Percentiles rank a stretch among this genome's conserved stretches.
These are phyloP conservation scores for Melanotus villosus DNA, from an alignment of 2,888 invertebrate genomes.

Conservation along the genomic window DNA sequence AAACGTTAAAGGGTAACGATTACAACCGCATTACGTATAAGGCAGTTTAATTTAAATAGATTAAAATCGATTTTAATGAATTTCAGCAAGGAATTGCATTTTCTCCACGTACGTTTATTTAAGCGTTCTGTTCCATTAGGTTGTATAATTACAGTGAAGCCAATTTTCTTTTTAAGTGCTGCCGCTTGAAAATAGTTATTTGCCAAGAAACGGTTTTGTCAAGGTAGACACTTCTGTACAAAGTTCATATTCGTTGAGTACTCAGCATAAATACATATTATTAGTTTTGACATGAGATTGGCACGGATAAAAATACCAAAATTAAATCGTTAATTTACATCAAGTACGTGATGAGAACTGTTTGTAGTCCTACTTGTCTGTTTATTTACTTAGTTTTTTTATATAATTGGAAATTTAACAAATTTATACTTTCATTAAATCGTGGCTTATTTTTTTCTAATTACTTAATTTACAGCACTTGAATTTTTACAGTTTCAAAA, in stretches of 20 bases:
- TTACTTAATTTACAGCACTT: too few relatives aligned
- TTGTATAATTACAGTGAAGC: slow-evolving; percentile 17
- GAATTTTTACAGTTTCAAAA: too few relatives aligned
- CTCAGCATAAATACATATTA: slow-evolving; percentile 29
- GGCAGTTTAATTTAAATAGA: too few relatives aligned
- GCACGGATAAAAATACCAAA: slow-evolving; percentile 25
- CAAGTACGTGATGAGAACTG: slow-evolving; percentile 2
- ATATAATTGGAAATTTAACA: too few relatives aligned
- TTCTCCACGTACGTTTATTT: too few relatives aligned
- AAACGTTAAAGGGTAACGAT: slow-evolving; percentile 16
- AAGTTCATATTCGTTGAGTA: slow-evolving; percentile 30
- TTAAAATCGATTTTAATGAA: too few relatives aligned
- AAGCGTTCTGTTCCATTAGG: background rate
- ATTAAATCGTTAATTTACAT: slow-evolving; percentile 33
- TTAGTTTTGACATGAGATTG: slow-evolving; percentile 31
- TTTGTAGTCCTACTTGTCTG: background rate
- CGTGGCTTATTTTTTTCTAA: too few relatives aligned
- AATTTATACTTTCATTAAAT: too few relatives aligned
- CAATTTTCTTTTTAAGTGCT: slow-evolving; percentile 16
- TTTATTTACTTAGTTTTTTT: background rate
- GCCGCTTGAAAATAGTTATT: slow-evolving; percentile 7
- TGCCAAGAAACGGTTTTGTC: slow-evolving; percentile 6
- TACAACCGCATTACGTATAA: background rate
- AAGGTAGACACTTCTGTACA: slow-evolving; percentile 30
- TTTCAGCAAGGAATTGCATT: too few relatives aligned